These are phyloP conservation scores for Anabas testudineus DNA, from an alignment of 2,797 vertebrate species.

Conservation along the genomic window DNA sequence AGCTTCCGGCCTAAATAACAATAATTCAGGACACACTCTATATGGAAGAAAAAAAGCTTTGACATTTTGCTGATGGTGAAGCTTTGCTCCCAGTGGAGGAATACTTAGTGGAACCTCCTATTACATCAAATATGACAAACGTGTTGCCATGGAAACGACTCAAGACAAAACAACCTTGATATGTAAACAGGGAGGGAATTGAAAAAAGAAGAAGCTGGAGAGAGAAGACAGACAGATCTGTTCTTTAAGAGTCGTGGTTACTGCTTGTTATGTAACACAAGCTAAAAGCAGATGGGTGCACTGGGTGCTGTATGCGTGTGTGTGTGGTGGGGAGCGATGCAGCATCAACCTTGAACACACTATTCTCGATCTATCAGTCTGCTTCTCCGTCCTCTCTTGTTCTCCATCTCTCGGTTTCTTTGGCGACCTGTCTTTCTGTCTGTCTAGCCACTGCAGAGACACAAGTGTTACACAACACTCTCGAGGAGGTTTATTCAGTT, in stretches of 20 bases:
- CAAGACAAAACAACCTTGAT: constrained; percentile 60
- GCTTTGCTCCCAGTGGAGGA: constrained; percentile 22
- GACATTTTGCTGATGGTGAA: constrained; percentile 39
- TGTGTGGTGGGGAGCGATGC: not conserved
- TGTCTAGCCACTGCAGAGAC: constrained; percentile 17
- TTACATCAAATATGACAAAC: constrained; percentile 52
- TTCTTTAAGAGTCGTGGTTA: constrained; percentile 47
- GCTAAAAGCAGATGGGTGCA: constrained; percentile 53
- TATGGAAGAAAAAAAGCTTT: not conserved
- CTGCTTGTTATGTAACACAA: constrained; percentile 74
- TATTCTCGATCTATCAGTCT: not conserved
- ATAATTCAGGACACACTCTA: not conserved
- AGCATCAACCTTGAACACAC: constrained; percentile 30
- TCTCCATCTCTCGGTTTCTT: not conserved
- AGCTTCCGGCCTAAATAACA: constrained; percentile 10
- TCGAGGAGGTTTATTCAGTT: constrained; percentile 4
- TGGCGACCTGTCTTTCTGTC: not conserved
- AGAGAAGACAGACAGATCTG: constrained; percentile 45
- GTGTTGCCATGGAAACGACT: constrained; percentile 83
- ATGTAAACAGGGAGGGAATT: constrained; percentile 68
- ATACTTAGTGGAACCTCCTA: constrained; percentile 20
- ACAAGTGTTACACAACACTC: constrained; percentile 41
- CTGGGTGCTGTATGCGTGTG: constrained; percentile 33
- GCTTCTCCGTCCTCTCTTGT: too few species aligned
- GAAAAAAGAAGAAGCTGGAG: constrained; percentile 13